Base-by-base conservation (phyloP, 2,797 vertebrate species). In the Typhlichthys subterraneus region DNA sequence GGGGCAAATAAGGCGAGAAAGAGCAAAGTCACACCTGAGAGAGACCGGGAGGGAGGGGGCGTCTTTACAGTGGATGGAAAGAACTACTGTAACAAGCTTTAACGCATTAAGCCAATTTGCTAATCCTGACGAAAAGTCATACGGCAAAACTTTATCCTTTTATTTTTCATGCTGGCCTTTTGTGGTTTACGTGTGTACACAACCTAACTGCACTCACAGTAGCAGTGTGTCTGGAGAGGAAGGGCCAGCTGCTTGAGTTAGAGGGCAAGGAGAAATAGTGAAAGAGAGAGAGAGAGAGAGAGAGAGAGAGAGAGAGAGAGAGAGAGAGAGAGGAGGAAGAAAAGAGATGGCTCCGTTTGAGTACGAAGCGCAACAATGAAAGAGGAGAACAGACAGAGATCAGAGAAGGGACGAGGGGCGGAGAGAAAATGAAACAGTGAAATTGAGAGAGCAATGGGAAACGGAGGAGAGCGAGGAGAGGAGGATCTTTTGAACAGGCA, bases 61-160 rank as follows among this genome's bases (percentile, higher is more conserved):
- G 13, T 8, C 8, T 8, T 12, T 19, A 19, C 19, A 19, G 19
- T 11, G 5, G 10, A 47, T n/a, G 46, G 9, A 12, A 31, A 13
- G 53, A 8, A 13, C 53, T 42, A 56, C 19, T 19, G 19, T 19
- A 19, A 56, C 53, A 38, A 89, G 91, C 83, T 91, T 85, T 84
- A 69, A 55, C 72, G 84, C 76, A 83, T 85, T 89, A 93, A 93
- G 75, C 83, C 88, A 91, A 89, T 87, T 88, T 76, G 66, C 76
- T 93, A 93, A 93, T 92, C 87, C 90, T 82, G 80, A 89, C 89
- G 82, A 88, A 90, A 90, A 89, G 75, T 81, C 84, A 77, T 59
- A 85, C 76, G 85, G 85, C 59, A 65, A 61, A 66, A 67, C 33
- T 42, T 59, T 57, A 61, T 57, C 19, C 29, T 33, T 14, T 2